Base-by-base conservation (phyloP, 2,797 vertebrate species). In the Ptychadena robeensis region DNA sequence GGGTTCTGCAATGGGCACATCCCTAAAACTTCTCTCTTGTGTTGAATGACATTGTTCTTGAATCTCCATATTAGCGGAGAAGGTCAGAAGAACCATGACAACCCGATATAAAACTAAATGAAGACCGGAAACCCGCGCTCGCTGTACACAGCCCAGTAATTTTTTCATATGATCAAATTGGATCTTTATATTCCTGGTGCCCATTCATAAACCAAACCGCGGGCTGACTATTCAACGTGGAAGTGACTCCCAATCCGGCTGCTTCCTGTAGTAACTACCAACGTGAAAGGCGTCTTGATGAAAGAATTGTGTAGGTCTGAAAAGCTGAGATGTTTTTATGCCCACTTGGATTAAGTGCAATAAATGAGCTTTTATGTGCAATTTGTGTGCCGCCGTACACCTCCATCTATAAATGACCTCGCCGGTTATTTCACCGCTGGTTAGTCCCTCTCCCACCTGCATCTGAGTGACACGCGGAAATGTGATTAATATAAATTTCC, bases 311-410 rank as follows among this genome's bases (percentile, higher is more conserved):
- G 59, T 61, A 61, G 59, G 25, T 27, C 59, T 61, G n/a, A 61
- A 61, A 28, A 28, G 59, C 59, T 61, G 59, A 25, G 27, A 61
- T 28, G 59, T 61, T 9, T 61, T 61, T 28, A 61, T 28, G 59
- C n/a, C 59, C 59, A 2, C n/a, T 25, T 12, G 59, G 59, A 61
- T 25, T 61, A 61, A 25, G 59, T 61, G 59, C 59, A 61, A 61
- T 61, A 61, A 61, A 61, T 28, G 59, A 61, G 59, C 59, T 61
- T 61, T 61, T 61, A 61, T 61, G n/a, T 61, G 59, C 59, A 61
- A 61, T 61, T 61, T 61, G 59, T 61, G 59, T 28, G 59, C 59
- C 27, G 27, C 27, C 59, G 27, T 28, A 25, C n/a, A 10, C 11
- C 28, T 61, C 59, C 11, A 61, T 61, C n/a, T 25, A 61, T 61